Evolutionary conservation across 2,113 vertebrate species (phyloP).

Genomic region (Coturnix japonica): DNA sequence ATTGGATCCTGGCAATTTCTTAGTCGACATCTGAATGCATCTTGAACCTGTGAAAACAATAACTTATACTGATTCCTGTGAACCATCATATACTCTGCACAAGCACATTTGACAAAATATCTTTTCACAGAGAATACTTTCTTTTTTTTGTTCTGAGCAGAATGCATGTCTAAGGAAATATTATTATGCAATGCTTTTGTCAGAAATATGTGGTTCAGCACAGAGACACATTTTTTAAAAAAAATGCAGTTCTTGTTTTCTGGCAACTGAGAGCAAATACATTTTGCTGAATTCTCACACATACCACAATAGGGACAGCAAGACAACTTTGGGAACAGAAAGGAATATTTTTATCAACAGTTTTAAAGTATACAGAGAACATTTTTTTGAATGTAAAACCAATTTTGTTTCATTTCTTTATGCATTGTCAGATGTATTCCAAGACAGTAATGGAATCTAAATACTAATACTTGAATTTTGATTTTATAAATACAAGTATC

Average conservation of each 20-base stretch:
- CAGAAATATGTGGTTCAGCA: background rate
- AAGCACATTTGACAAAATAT: background rate
- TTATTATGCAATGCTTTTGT: background rate
- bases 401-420: background rate
- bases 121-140: background rate
- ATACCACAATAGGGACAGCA: background rate
- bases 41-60: conserved; percentile 87
- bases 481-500: background rate
- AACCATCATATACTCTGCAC: background rate
- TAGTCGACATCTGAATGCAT: conserved; percentile 96
- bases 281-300: background rate
- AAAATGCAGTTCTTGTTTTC: background rate
- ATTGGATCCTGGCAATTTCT: conserved; percentile 99
- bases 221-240: background rate
- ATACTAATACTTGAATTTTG: background rate
- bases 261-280: background rate
- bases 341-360: background rate
- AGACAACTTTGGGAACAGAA: background rate
- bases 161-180: background rate
- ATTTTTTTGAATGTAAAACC: background rate
- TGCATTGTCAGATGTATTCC: background rate
- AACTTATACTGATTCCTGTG: conserved; percentile 37
- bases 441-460: background rate
- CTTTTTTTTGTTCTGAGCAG: background rate
- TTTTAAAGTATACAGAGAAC: background rate